phyloP scores from a whole-genome alignment of 2,888 invertebrate species.

The Frankliniella intonsa region DNA sequence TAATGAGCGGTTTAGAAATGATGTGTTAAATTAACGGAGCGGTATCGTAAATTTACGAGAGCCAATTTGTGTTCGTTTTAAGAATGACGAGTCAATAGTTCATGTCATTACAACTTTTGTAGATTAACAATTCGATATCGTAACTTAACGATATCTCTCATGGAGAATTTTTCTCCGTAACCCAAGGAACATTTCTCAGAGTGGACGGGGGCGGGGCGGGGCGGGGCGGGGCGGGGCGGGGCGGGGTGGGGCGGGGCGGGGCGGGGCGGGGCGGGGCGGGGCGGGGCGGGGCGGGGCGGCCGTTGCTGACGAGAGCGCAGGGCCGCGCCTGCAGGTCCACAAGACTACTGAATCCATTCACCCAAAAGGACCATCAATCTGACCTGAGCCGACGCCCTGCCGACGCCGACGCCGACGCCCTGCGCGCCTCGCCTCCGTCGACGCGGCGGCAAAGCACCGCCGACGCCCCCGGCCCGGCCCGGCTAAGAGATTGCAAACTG shows the following conservation, averaged over 20 bases:
- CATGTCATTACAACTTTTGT: too few relatives aligned
- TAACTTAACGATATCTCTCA: too few relatives aligned
- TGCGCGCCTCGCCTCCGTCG: background rate
- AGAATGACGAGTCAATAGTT: too few relatives aligned
- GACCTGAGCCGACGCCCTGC: background rate
- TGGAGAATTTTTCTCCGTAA: too few relatives aligned
- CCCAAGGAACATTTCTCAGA: too few relatives aligned
- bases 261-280: background rate
- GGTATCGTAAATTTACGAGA: too few relatives aligned
- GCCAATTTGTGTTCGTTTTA: too few relatives aligned
- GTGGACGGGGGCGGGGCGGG: background rate
- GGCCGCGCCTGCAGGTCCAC: background rate
- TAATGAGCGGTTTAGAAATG: too few relatives aligned
- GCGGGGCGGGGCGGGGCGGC: background rate
- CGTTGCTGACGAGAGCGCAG: background rate
- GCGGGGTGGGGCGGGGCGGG: background rate
- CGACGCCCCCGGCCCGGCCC: background rate
- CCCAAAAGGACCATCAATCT: too few relatives aligned
- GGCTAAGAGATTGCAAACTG: background rate
- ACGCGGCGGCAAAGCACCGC: background rate
- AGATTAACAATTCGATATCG: too few relatives aligned
- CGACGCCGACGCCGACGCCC: background rate
- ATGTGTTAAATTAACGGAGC: too few relatives aligned
- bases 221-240: background rate
- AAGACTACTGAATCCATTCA: background rate